A percentile compares a stretch with the other conserved stretches of the same genome.
phyloP scores from a whole-genome alignment of 2,797 vertebrate genomes.

The Spinus pinus region DNA sequence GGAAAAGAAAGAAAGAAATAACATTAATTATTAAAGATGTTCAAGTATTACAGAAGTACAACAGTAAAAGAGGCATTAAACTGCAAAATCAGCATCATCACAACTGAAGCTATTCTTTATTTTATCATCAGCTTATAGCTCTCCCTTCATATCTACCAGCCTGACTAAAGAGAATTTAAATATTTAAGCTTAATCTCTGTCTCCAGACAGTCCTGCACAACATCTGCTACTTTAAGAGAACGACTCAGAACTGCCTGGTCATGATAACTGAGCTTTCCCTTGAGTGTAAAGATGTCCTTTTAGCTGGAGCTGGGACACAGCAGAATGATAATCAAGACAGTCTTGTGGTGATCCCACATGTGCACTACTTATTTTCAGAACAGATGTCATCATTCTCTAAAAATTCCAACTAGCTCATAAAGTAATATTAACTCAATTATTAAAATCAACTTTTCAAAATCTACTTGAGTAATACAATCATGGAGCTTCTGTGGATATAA shows the following conservation, averaged over 20 bases:
- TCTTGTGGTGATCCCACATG: not conserved
- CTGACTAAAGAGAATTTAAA: not conserved
- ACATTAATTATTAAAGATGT: not conserved
- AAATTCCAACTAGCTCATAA: slow-evolving; percentile 1
- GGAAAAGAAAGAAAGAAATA: not conserved
- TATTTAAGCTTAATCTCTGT: not conserved
- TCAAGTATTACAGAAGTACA: not conserved
- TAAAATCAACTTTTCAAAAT: slow-evolving; percentile 29
- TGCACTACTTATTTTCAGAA: slow-evolving; percentile 7
- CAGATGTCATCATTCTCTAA: slow-evolving; percentile 49
- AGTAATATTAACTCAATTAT: not conserved
- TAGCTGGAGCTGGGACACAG: slow-evolving; percentile 18
- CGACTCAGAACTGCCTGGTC: slow-evolving; percentile 1
- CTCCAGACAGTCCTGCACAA: not conserved
- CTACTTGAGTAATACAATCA: not conserved
- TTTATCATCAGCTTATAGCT: not conserved
- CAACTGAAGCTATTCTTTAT: not conserved
- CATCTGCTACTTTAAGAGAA: not conserved
- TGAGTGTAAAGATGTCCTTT: slow-evolving; percentile 24
- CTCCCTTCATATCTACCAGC: not conserved
- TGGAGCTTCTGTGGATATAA: not conserved
- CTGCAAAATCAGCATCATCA: not conserved
- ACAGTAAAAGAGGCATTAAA: not conserved
- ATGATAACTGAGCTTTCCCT: not conserved
- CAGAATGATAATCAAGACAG: not conserved